Evolutionary conservation across 2,113 vertebrate species (phyloP), one percentile per base, ranked within the genome.

Genomic region (Perca flavescens): DNA sequence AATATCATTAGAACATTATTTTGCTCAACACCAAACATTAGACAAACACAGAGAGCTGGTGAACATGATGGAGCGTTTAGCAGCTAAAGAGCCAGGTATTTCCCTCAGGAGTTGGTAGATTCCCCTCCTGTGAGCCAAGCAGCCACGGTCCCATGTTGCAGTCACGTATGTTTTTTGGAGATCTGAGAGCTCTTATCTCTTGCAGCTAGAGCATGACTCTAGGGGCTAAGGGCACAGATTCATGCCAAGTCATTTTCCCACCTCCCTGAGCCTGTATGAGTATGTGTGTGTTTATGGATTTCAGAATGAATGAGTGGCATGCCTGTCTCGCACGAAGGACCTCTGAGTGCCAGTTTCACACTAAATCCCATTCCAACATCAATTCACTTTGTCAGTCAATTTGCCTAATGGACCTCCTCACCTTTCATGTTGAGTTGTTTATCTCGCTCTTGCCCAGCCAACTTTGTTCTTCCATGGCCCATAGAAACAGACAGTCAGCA

Each of bases 151-250:
- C 64, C 52, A 43, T 85, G 79, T 68, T 82, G 79, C 79, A 87
- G 58, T 85, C 71, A 78, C 52, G 78, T 75, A 56, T 57, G 73
- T 3, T 62, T 66, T 50, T 74, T 80, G 64, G 43, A 91, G 86
- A 85, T 89, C 40, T 90, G 50, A 88, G 52, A 73, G 76, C 34
- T 87, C 77, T 91, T 93, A 92, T 94, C 91, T 88, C 40, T 53
- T 17, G 43, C 31, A 85, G 77, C 66, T 81, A 46, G 79, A 88
- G 82, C 86, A 6, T 89, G 74, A 72, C 43, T 65, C 86, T 86
- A 65, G 34, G 75, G 86, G 90, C 76, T 91, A 40, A 83, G 87
- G 91, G 86, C 79, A 89, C 34, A 53, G 15, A 47, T 76, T 66
- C 47, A 31, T 82, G 86, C 85, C 80, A 89, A 85, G 66, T 69